Evolutionary conservation across 2,797 vertebrate species (phyloP).

Genomic region (Antennarius maculatus): DNA sequence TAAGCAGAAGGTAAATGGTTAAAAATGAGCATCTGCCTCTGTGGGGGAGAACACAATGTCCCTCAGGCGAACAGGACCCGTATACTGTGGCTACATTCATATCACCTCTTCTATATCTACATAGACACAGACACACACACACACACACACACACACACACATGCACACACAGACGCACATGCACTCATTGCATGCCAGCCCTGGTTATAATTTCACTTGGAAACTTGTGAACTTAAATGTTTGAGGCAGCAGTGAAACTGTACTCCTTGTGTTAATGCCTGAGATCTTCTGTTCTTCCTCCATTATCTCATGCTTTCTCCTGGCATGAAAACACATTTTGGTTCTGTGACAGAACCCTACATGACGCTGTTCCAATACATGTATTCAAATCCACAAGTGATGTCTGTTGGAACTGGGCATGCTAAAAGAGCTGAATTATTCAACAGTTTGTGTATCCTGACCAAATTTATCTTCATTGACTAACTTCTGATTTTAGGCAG

Average conservation of each 20-base stretch:
- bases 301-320: constrained; percentile 45
- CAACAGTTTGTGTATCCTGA: neutral
- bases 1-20: constrained; percentile 47
- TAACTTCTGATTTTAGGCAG: constrained; percentile 21
- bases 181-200: constrained; percentile 27
- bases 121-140: constrained; percentile 26
- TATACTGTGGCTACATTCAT: constrained; percentile 66
- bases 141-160: too few relatives aligned
- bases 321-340: constrained; percentile 42
- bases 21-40: constrained; percentile 57
- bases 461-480: neutral
- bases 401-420: constrained; percentile 1
- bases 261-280: constrained; percentile 54
- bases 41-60: constrained; percentile 79
- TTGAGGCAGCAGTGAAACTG: constrained; percentile 63
- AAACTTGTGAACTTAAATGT: constrained; percentile 65
- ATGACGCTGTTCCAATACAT: constrained; percentile 8
- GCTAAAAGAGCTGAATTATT: too few relatives aligned
- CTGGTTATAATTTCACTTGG: constrained; percentile 58
- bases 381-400: neutral
- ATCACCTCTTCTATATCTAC: constrained; percentile 49
- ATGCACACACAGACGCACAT: too few relatives aligned
- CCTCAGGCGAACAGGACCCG: constrained; percentile 48
- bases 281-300: constrained; percentile 48
- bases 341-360: constrained; percentile 19